A percentile compares a stretch with the other conserved stretches of the same genome.
Conservation (phyloP, 1,140 invertebrate genomes). For the Drosophila paulistorum region DNA sequence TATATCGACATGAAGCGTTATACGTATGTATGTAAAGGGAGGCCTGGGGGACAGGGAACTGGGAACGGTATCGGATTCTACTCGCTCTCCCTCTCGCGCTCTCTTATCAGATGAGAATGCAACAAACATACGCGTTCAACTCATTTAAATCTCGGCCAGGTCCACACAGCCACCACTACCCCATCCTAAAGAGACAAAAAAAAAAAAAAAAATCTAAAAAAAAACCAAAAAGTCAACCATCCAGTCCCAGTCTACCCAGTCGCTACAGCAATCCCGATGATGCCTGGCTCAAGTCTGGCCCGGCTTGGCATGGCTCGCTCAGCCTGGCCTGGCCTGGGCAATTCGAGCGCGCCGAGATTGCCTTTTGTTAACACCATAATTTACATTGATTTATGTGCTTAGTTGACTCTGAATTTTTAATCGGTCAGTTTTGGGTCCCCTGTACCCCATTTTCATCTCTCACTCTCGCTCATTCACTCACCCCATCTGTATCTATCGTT, state of each 20-base stretch:
- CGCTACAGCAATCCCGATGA: too few species aligned
- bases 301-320: neutral
- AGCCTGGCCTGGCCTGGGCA: constrained; percentile 33
- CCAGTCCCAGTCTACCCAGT: constrained; percentile 16
- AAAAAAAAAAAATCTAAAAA: constrained; percentile 1
- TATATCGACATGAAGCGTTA: constrained; percentile 55
- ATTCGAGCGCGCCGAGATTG: constrained; percentile 62
- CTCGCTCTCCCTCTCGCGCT: constrained; percentile 21
- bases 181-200: neutral
- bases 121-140: constrained; percentile 39
- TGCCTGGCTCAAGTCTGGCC: neutral
- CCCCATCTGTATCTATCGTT: constrained; percentile 5
- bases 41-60: neutral
- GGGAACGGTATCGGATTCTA: constrained; percentile 18
- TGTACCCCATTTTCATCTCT: neutral
- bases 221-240: constrained; percentile 3
- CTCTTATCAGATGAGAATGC: constrained; percentile 70
- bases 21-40: neutral
- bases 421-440: constrained; percentile 55
- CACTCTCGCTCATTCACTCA: neutral
- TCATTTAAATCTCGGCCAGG: constrained; percentile 66
- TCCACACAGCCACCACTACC: neutral
- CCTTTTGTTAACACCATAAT: constrained; percentile 82
- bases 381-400: constrained; percentile 82
- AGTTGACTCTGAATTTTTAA: constrained; percentile 81